These are phyloP conservation scores for Hyalella azteca DNA, from an alignment of 2,888 invertebrate genomes.

Conservation along the genomic window DNA sequence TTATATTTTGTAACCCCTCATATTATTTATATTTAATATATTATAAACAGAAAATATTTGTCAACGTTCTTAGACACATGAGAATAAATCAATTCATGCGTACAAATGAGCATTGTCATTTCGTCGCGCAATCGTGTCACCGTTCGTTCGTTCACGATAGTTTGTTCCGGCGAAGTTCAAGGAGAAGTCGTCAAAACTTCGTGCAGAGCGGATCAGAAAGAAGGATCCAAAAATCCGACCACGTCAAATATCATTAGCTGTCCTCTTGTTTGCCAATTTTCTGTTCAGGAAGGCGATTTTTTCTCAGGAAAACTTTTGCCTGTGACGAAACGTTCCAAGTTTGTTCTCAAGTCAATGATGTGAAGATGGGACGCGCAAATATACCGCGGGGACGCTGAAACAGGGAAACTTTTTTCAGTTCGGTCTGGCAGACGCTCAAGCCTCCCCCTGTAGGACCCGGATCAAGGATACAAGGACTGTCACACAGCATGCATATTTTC, in stretches of 20 bases:
- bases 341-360: conserved; percentile 19
- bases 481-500: no score
- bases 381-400: neutral
- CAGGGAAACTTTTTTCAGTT: neutral
- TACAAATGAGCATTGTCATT: no score
- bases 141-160: conserved; percentile 2
- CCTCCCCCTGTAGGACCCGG: neutral
- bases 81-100: no score
- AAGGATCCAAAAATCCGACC: conserved; percentile 31
- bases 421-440: neutral
- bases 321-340: conserved; percentile 27
- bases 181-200: conserved; percentile 23
- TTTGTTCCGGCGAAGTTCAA: no score
- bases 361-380: conserved; percentile 7
- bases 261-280: conserved; percentile 35
- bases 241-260: conserved; percentile 36
- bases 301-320: conserved; percentile 22
- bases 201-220: conserved; percentile 23
- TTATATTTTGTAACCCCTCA: no score
- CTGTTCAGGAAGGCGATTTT: conserved; percentile 21
- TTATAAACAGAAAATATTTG: no score
- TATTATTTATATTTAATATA: no score
- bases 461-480: neutral
- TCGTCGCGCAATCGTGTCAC: no score
- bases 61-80: no score